Base-by-base conservation (phyloP, 2,888 invertebrate genomes). In the Dryobotodes eremita region DNA sequence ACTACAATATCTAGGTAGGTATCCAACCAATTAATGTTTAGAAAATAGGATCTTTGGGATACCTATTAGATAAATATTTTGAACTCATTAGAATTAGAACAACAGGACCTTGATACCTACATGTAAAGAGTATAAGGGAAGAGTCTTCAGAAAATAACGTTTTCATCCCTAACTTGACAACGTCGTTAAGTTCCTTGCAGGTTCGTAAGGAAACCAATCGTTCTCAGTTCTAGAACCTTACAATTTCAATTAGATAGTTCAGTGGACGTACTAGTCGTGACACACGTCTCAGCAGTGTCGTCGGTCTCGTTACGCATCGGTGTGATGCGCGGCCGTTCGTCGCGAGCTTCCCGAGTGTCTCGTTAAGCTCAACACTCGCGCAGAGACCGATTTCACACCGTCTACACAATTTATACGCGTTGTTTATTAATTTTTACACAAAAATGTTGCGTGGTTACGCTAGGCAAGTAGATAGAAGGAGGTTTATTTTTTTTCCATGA, bases 301-400 rank as follows among this genome's bases (percentile, higher is more conserved):
- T 68, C 23, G n/a, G 57, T 55, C 62, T 64, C 48, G 73, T 65
- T 71, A 70, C 64, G 50, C 55, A 23, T 57, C 65, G 68, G 86
- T 86, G 76, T 84, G 85, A 82, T 53, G 31, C 50, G 46, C 73
- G 72, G 66, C 61, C 74, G 64, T 87, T 80, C 82, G 86, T 86
- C 73, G 77, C 77, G 85, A 87, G 76, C 84, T 87, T 81, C 89
- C 88, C 90, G 64, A 73, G 89, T 80, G 90, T 70, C 89, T 90
- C 91, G 89, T 92, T 91, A 91, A 78, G 82, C 82, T 73, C 81
- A 80, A 90, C 81, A 86, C 79, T 82, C 87, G 87, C 85, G 68
- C 62, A 50, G 88, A 89, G 88, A 86, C 86, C 89, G 77, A 89
- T 90, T 88, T 80, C 71, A 85, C 79, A 78, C 80, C 74, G 79